Conservation (phyloP, 2,113 vertebrate species). For the Eidolon helvum region DNA sequence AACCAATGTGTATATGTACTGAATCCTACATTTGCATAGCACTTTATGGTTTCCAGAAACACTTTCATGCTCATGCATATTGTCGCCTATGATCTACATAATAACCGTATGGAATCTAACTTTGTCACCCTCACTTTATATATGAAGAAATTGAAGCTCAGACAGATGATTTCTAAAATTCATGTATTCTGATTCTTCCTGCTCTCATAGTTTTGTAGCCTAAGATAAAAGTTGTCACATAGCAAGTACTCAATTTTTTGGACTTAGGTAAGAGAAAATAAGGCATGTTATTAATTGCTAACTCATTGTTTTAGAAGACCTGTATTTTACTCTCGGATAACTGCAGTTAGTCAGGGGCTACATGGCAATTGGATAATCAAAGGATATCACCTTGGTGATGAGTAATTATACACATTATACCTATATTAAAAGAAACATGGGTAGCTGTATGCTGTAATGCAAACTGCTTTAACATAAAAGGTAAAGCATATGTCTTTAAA, state of each 20-base stretch:
- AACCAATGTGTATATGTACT: background rate
- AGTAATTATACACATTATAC: background rate
- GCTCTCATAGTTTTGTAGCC: background rate
- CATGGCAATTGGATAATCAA: background rate
- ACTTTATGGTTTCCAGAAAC: background rate
- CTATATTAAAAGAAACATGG: background rate
- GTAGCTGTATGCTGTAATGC: background rate
- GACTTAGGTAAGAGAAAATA: background rate
- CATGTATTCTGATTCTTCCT: background rate
- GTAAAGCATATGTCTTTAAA: background rate
- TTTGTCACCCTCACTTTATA: background rate
- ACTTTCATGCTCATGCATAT: background rate
- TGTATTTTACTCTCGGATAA: background rate
- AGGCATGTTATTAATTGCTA: background rate
- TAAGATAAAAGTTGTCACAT: background rate
- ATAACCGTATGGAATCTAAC: background rate
- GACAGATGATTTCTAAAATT: background rate
- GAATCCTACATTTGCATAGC: background rate
- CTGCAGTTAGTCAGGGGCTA: background rate
- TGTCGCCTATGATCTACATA: background rate
- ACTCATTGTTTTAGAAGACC: background rate
- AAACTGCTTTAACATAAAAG: background rate
- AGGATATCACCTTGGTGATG: rapidly evolving
- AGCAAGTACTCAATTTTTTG: background rate
- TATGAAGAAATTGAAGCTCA: background rate